Percentiles rank a stretch among this genome's conserved stretches.
Evolutionary conservation across 2,888 invertebrate genomes (phyloP).

Genomic region (Halictus ligatus): DNA sequence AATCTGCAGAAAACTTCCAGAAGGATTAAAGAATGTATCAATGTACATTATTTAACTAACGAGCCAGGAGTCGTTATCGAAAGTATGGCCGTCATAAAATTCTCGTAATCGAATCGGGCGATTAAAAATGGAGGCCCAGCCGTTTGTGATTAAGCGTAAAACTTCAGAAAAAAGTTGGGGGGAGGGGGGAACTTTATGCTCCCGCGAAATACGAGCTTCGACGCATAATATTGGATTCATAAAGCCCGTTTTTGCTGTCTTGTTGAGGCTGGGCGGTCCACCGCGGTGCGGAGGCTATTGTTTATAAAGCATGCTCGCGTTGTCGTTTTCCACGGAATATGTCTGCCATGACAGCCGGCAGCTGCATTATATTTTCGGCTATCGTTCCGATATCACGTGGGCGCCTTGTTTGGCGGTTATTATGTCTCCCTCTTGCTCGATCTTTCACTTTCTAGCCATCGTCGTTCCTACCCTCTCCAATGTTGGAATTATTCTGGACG

Average conservation of each 20-base stretch:
- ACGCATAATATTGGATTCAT: constrained; percentile 60
- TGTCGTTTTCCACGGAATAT: constrained; percentile 39
- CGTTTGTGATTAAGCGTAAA: constrained; percentile 17
- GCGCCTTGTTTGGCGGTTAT: constrained; percentile 19
- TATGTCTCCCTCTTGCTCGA: neutral
- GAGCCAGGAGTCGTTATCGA: neutral
- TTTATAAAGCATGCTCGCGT: constrained; percentile 47
- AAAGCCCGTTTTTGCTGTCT: constrained; percentile 55
- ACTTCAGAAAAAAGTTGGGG: constrained; percentile 20
- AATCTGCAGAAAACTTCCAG: no score
- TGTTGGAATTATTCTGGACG: no score
- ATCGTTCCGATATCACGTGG: constrained; percentile 49
- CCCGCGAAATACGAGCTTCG: constrained; percentile 22
- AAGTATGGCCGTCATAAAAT: neutral
- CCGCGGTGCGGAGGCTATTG: constrained; percentile 41
- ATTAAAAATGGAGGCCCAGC: constrained; percentile 4
- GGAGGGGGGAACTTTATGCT: constrained; percentile 20
- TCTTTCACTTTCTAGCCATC: no score
- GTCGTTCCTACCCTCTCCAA: no score
- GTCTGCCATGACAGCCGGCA: constrained; percentile 46
- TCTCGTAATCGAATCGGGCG: neutral
- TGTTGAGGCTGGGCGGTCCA: constrained; percentile 41
- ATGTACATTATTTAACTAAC: neutral
- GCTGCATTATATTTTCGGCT: constrained; percentile 64
- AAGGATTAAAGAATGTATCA: neutral